Evolutionary conservation across 2,888 invertebrate species (phyloP).

Genomic region (Apodemia zela): DNA sequence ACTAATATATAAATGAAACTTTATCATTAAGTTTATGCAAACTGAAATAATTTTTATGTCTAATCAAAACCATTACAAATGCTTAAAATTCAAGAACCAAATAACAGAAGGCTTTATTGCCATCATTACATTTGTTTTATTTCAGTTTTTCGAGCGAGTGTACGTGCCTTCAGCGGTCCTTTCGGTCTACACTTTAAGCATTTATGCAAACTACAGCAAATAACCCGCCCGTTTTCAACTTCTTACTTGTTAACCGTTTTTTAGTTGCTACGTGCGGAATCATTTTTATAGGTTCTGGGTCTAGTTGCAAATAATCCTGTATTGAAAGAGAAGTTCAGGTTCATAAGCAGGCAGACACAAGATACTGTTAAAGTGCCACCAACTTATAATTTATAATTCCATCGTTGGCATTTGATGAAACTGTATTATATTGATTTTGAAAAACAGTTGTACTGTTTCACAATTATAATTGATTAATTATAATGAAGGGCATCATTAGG

Average conservation of each 20-base stretch:
- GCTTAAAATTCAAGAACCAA: slow-evolving; percentile 14
- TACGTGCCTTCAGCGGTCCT: slow-evolving; percentile 51
- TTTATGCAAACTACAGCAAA: slow-evolving; percentile 60
- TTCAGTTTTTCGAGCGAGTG: slow-evolving; percentile 47
- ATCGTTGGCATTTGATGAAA: too few relatives aligned
- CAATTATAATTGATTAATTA: too few relatives aligned
- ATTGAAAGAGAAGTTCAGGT: not conserved
- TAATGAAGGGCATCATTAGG: too few relatives aligned
- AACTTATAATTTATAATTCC: too few relatives aligned
- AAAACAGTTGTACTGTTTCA: too few relatives aligned
- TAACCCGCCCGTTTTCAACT: slow-evolving; percentile 47
- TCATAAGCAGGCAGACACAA: too few relatives aligned
- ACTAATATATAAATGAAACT: too few relatives aligned
- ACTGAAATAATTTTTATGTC: not conserved
- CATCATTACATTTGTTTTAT: slow-evolving; percentile 47
- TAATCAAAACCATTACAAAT: slow-evolving; percentile 14
- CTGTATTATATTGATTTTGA: too few relatives aligned
- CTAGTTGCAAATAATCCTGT: not conserved
- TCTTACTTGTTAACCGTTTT: slow-evolving; percentile 43
- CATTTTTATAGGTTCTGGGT: slow-evolving; percentile 18
- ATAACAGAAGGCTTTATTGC: slow-evolving; percentile 40
- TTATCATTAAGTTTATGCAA: too few relatives aligned
- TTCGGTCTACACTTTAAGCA: slow-evolving; percentile 48
- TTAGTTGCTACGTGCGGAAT: slow-evolving; percentile 32
- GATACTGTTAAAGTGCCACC: too few relatives aligned